A percentile compares a stretch with the other conserved stretches of the same genome.
phyloP scores from a whole-genome alignment of 2,888 invertebrate genomes.

The Agelastica alni region DNA sequence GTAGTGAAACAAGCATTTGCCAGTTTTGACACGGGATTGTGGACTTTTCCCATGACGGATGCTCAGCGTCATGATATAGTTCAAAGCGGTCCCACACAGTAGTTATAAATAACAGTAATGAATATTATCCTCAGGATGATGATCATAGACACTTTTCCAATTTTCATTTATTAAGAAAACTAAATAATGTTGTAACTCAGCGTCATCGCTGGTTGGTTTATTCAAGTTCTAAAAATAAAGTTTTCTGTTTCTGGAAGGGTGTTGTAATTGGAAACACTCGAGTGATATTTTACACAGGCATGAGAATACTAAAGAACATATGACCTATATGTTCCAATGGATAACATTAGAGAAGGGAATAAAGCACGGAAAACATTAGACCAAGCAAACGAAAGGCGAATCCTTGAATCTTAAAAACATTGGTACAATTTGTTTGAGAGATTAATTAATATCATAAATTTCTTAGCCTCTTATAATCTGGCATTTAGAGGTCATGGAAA shows the following conservation, averaged over 20 bases:
- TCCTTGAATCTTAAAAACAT: not conserved
- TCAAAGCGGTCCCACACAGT: not conserved
- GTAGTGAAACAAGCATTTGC: not conserved
- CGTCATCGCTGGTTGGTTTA: not conserved
- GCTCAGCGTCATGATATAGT: not conserved
- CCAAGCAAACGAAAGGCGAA: not conserved
- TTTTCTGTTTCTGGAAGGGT: conserved; percentile 14
- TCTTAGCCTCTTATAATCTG: not conserved
- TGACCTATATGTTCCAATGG: not conserved
- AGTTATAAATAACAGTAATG: not conserved
- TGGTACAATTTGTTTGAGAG: not conserved
- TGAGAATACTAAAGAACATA: not conserved
- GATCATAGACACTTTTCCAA: not conserved
- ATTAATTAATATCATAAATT: not conserved
- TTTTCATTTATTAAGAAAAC: conserved; percentile 25
- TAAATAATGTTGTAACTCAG: not conserved
- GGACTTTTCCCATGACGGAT: not conserved
- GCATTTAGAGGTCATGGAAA: not conserved
- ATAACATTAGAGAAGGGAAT: no score
- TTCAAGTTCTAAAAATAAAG: not conserved
- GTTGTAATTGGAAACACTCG: not conserved
- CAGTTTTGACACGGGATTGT: not conserved
- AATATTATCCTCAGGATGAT: no score
- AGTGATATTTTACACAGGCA: not conserved
- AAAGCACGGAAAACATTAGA: not conserved